Conservation (phyloP, 2,113 vertebrate genomes). For the Merops nubicus region DNA sequence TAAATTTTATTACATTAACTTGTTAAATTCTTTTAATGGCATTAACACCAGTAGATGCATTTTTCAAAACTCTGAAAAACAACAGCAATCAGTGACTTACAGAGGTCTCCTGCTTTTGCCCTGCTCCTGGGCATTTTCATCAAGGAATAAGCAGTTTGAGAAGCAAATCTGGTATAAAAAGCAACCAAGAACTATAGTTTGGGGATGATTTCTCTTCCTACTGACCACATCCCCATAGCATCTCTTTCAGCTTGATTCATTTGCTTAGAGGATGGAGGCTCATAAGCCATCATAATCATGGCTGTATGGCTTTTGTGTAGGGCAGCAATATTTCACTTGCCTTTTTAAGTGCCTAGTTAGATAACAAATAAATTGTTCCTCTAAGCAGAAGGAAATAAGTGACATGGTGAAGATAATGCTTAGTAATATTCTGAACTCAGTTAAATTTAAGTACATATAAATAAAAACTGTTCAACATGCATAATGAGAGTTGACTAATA, state of each 20-base stretch:
- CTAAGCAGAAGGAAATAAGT: background rate
- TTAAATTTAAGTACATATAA: background rate
- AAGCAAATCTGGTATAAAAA: background rate
- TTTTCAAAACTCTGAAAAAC: background rate
- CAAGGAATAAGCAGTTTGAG: background rate
- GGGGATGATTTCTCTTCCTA: background rate
- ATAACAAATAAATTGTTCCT: background rate
- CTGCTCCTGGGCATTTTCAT: background rate
- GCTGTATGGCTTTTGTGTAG: background rate
- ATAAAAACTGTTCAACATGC: background rate
- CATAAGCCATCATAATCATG: background rate
- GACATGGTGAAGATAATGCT: background rate
- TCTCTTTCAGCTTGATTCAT: background rate
- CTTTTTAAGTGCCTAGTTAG: background rate
- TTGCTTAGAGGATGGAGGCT: background rate
- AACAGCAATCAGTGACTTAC: background rate
- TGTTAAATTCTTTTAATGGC: slow-evolving; percentile 3
- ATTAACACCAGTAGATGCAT: background rate
- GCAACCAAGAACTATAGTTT: background rate
- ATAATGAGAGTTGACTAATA: background rate
- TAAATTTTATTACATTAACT: slow-evolving; percentile 35
- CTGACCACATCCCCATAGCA: too few species aligned
- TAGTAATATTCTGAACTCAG: background rate
- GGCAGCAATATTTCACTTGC: background rate
- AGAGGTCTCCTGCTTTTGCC: background rate